Base-by-base conservation (phyloP, 2,113 vertebrate genomes). In the Orycteropus afer region DNA sequence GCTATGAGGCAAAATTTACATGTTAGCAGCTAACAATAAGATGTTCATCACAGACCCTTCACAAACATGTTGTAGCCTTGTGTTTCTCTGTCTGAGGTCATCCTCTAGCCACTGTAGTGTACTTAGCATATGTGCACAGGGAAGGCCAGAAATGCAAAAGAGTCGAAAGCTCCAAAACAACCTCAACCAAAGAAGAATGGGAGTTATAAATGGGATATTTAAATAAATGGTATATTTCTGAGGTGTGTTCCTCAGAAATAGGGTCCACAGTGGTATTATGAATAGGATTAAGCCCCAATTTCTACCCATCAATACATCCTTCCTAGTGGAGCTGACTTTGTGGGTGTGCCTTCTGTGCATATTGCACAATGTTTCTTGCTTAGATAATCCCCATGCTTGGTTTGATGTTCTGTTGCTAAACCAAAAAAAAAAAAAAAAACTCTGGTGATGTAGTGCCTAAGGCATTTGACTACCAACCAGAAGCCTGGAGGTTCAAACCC, bases 171-270 rank as follows among this genome's bases (percentile, higher is more conserved):
- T 15, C 7, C 69, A 47, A 13, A 45, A 55, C n/a, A 45, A 22
- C 63, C 53, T 25, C 47, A 2, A 9, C 15, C 7, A 2, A 0
- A 0, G 12, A 4, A 23, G 37, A 7, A 47, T 17, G 5, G n/a
- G 49, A 7, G 10, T 0, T 12, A n/a, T 12, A n/a, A 71, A 5
- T 34, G n/a, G n/a, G n/a, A n/a, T n/a, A n/a, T n/a, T n/a, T n/a
- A 15, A 73, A 74, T 4, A 32, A 8, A 10, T 45, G n/a, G 67
- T 17, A 18, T 18, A 9, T 3, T 12, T 13, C 42, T 1, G 67
- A 5, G 13, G 32, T 10, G 6, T 25, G 55, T 25, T 27, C 49
- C 49, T 55, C 49, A n/a, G n/a, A n/a, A n/a, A 1, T 40, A 0
- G 34, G 2, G 4, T 20, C 29, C 13, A 34, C 67, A 7, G 4